These are phyloP conservation scores for Drosophila sulfurigaster DNA, from an alignment of 1,140 invertebrate genomes.

Conservation along the genomic window DNA sequence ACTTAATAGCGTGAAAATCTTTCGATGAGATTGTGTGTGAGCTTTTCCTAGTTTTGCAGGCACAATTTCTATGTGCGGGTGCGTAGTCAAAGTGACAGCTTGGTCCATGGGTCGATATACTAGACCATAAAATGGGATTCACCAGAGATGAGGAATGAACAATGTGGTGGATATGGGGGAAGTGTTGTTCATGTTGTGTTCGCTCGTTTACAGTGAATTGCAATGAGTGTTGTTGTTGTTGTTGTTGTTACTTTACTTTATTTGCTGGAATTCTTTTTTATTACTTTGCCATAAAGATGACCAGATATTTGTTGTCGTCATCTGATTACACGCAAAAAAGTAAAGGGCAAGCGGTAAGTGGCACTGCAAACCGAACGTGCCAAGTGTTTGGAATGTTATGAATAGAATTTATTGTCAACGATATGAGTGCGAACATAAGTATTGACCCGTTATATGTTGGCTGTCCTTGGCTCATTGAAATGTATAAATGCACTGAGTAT, in stretches of 20 bases:
- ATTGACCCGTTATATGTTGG: background rate
- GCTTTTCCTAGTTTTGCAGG: slow-evolving; percentile 37
- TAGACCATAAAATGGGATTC: slow-evolving; percentile 53
- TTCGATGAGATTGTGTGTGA: background rate
- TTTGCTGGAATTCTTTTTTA: slow-evolving; percentile 53
- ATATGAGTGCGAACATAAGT: background rate
- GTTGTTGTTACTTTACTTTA: slow-evolving; percentile 44
- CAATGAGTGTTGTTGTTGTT: slow-evolving; percentile 38
- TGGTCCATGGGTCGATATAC: slow-evolving; percentile 43
- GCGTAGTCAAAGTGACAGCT: slow-evolving; percentile 15
- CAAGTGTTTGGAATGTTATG: slow-evolving; percentile 41
- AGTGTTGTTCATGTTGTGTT: slow-evolving; percentile 35
- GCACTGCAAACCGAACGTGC: slow-evolving; percentile 46
- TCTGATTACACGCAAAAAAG: slow-evolving; percentile 30
- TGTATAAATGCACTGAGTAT: background rate
- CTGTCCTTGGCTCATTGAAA: slow-evolving; percentile 5
- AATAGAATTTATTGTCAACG: slow-evolving; percentile 36
- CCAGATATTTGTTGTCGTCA: slow-evolving; percentile 38
- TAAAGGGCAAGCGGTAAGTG: slow-evolving; percentile 29
- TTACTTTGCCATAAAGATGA: slow-evolving; percentile 55
- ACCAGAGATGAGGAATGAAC: slow-evolving; percentile 44
- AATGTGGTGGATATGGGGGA: slow-evolving; percentile 55
- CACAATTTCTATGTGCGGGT: slow-evolving; percentile 4
- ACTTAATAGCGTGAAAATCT: slow-evolving; percentile 54
- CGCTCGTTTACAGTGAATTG: slow-evolving; percentile 63